These are phyloP conservation scores for Petrosia ficiformis DNA, from an alignment of 37 sponge, comb jelly and placozoan species.

Conservation along the genomic window DNA sequence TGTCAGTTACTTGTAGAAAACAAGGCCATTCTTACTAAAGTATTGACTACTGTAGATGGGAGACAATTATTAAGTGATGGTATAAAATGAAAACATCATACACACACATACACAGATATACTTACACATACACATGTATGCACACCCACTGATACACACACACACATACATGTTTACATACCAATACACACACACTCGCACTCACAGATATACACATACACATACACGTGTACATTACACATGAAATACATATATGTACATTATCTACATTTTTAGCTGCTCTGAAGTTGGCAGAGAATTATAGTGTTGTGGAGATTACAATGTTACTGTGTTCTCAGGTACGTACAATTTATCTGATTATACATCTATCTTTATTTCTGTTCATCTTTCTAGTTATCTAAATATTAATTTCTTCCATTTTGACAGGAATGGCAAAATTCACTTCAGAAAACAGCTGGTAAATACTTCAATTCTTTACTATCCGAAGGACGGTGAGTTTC, in stretches of 20 bases:
- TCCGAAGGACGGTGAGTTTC: conserved; percentile 70
- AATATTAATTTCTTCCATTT: background rate
- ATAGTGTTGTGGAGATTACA: conserved; percentile 65
- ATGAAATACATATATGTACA: background rate
- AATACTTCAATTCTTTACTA: conserved; percentile 53
- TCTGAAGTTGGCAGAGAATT: conserved; percentile 25
- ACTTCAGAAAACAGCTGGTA: conserved; percentile 43
- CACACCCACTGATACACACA: no score
- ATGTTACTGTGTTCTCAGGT: conserved; percentile 92
- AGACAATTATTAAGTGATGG: conserved; percentile 55
- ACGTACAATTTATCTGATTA: background rate
- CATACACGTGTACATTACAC: background rate
- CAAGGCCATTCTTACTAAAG: conserved; percentile 25
- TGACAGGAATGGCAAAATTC: conserved; percentile 59
- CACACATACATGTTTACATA: no score
- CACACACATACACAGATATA: no score
- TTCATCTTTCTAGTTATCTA: background rate
- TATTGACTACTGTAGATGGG: conserved; percentile 46
- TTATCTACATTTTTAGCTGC: conserved; percentile 30
- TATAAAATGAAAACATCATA: background rate
- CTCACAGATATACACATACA: no score
- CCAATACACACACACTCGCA: no score
- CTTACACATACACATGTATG: background rate
- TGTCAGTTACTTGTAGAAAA: conserved; percentile 43
- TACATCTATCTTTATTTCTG: background rate